Percentiles rank a stretch among this genome's conserved stretches.
These are phyloP conservation scores for Emydocephalus ijimae DNA, from an alignment of 2,113 vertebrate species.

Conservation along the genomic window DNA sequence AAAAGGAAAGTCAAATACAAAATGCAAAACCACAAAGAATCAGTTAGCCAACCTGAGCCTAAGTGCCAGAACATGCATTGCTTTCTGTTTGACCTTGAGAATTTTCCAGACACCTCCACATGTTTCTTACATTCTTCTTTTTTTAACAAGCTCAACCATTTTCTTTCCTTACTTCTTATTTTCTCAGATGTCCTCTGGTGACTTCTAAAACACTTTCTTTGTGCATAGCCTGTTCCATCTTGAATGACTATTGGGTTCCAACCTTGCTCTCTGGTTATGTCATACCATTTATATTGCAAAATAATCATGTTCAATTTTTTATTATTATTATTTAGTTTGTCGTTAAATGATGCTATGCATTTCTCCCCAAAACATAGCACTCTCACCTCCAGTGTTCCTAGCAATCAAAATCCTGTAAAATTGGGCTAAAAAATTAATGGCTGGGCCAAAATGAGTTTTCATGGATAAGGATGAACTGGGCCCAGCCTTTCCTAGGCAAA, in stretches of 20 bases:
- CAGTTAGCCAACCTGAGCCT: slow-evolving; percentile 38
- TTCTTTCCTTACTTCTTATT: slow-evolving; percentile 7
- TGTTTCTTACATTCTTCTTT: not conserved
- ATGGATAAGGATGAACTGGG: not conserved
- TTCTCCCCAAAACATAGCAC: not conserved
- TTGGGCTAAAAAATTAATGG: not conserved
- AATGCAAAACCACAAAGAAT: slow-evolving; percentile 28
- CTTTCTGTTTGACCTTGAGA: accelerated
- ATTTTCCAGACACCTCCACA: not conserved
- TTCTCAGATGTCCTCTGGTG: not conserved
- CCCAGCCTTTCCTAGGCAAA: no score
- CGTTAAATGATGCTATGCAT: not conserved
- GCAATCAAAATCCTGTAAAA: not conserved
- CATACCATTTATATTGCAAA: not conserved
- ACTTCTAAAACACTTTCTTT: not conserved
- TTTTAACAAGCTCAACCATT: not conserved
- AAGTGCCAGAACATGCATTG: not conserved
- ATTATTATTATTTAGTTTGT: not conserved
- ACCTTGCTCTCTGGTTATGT: not conserved
- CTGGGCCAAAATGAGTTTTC: not conserved
- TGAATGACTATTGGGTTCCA: not conserved
- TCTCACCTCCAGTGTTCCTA: not conserved
- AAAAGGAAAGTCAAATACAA: slow-evolving; percentile 56
- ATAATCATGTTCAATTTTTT: not conserved
- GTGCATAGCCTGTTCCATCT: not conserved